Evolutionary conservation across 2,797 vertebrate genomes (phyloP), one percentile per base, ranked within the genome.

Genomic region (Clarias laeviceps): DNA sequence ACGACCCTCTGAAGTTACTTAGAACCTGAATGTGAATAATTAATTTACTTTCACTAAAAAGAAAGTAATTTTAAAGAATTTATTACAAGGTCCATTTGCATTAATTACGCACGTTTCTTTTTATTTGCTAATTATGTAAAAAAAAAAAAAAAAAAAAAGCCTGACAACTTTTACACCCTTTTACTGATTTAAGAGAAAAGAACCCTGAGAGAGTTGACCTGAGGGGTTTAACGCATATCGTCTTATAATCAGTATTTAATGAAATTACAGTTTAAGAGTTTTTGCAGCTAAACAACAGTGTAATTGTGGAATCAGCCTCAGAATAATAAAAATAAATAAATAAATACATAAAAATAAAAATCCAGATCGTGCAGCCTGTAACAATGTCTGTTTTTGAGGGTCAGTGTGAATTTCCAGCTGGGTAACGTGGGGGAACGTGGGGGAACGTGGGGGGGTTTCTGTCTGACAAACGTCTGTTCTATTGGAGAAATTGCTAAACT

Each of bases 361-460:
- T 37, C 8, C 34, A 57, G 50, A 77, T 57, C 15, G 57, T 32
- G 8, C 1, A 2, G 40, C 1, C 40, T 45, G 27, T 66, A 72
- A 65, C 0, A 65, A 27, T 12, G 62, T 65, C 29, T 65, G 11
- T 65, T 12, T 64, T 9, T 64, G 7, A 22, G 90, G 90, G 93
- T 94, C 94, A 94, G 96, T 96, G 96, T 96, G 96, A 95, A 96
- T 95, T 96, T 96, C 96, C 95, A 96, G 96, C 94, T 93, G 92
- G 94, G 91, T 92, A 94, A 92, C 96, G 95, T 96, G 37, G 37
- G 37, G 37, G 3, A 37, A 37, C 37, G 37, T 37, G 40, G 40
- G 6, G 40, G 40, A n/a, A n/a, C n/a, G 8, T 1, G 40, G 8
- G 8, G 93, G 91, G 70, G 37, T 24, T 40, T 89, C 50, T 87